Evolutionary conservation across 2,888 invertebrate species (phyloP), one percentile per base, ranked within the genome.

Genomic region (Lasioglossum oenotherae): DNA sequence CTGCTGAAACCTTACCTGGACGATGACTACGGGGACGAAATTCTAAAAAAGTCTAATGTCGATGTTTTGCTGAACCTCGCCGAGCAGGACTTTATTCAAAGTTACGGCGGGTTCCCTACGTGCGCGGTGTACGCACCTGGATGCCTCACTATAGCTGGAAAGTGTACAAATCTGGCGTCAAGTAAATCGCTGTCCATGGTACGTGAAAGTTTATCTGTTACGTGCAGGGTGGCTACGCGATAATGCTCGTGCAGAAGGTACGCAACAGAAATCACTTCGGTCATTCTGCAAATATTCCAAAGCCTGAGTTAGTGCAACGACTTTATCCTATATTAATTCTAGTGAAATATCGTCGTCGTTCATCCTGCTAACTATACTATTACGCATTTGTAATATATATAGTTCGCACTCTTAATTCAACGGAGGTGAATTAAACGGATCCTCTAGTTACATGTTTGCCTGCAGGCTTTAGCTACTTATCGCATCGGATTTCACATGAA

Each of bases 181-280:
- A 84, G 75, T 72, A 89, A 87, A 87, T 85, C 86, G 64, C 79
- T 89, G 53, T 86, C 85, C 60, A 85, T 86, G 85, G 84, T 89
- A 86, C 19, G 86, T 86, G 74, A 2, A 80, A 60, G 67, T 79
- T 77, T 44, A 67, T 72, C 46, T 44, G 27, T 60, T 85, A 72
- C 69, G 27, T 3, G 72, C 23, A 31, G 67, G 38, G 35, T 69
- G 35, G 35, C 38, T 69, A 38, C 23, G 23, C 67, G 35, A 38
- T 71, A 41, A 71, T 41, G 35, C 8, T 35, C 67, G 67, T 1
- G 71, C 41, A 12, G 41, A 41, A 41, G 71, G 38, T 41, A n/a
- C 23, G 41, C 41, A n/a, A 71, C 71, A 23, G n/a, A 41, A 41
- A 71, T 71, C 71, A 41, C n/a, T 41, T 41, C n/a, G 41, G 38